Evolutionary conservation across 92 coral and sea anemone species (phyloP).

Genomic region (Epizoanthus ramosus): DNA sequence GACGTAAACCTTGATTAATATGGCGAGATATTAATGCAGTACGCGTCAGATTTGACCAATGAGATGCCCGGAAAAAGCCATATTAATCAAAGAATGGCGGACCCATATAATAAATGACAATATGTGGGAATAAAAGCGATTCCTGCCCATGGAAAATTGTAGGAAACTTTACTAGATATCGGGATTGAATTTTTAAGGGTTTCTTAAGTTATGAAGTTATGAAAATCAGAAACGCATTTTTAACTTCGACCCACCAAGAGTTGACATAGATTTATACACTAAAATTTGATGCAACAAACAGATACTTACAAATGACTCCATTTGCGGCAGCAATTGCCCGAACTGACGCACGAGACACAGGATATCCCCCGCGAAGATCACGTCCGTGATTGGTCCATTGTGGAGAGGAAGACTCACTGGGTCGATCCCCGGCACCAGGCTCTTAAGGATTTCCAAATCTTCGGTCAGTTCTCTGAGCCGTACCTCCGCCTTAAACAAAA

Average conservation of each 20-base stretch:
- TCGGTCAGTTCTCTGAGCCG: constrained; percentile 11
- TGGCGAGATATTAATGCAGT: too few relatives aligned
- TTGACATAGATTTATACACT: background rate
- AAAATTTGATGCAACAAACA: background rate
- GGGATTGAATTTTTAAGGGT: too few relatives aligned
- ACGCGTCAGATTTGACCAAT: too few relatives aligned
- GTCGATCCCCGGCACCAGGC: constrained; percentile 13
- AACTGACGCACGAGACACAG: constrained; percentile 17
- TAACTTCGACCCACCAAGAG: too few relatives aligned
- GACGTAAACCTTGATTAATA: too few relatives aligned
- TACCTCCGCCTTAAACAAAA: background rate
- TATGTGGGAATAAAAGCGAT: too few relatives aligned
- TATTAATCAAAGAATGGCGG: too few relatives aligned
- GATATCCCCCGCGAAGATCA: background rate
- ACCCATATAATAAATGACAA: too few relatives aligned
- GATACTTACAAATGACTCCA: background rate
- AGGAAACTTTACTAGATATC: too few relatives aligned
- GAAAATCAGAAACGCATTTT: background rate
- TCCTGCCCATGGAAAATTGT: too few relatives aligned
- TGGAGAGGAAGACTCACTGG: background rate
- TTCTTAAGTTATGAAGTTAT: background rate
- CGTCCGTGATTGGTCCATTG: background rate
- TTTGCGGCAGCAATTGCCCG: constrained; percentile 14
- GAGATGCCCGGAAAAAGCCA: too few relatives aligned
- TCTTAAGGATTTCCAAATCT: constrained; percentile 17